Evolutionary conservation across 2,888 invertebrate genomes (phyloP).

Genomic region (Tenthredo amoena): DNA sequence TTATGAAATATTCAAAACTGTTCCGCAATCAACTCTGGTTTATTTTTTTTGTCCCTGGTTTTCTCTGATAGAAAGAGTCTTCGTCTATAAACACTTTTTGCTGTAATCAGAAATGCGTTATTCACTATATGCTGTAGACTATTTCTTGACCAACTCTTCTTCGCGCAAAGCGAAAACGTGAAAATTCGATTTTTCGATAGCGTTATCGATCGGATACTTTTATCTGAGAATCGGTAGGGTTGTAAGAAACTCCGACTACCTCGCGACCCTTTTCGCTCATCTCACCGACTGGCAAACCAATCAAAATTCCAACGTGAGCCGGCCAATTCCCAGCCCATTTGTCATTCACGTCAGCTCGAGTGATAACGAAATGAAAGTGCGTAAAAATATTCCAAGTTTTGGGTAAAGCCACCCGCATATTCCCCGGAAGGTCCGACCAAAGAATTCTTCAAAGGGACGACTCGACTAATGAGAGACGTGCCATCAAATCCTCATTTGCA

Average conservation of each 20-base stretch:
- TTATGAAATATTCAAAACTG: conserved; percentile 46
- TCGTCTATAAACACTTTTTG: not conserved
- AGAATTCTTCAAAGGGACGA: conserved; percentile 46
- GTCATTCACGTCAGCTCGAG: conserved; percentile 41
- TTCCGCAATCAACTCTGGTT: conserved; percentile 23
- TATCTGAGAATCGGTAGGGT: not conserved
- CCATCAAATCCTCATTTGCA: conserved; percentile 63
- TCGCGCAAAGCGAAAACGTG: not conserved
- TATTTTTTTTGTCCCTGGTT: not conserved
- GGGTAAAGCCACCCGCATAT: conserved; percentile 51
- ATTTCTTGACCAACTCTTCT: not conserved
- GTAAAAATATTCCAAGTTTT: conserved; percentile 62
- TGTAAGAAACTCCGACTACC: not conserved
- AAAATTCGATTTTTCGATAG: not conserved
- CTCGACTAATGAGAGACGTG: conserved; percentile 61
- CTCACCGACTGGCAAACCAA: not conserved
- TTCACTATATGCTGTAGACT: no score
- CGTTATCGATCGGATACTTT: not conserved
- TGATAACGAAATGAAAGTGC: conserved; percentile 50
- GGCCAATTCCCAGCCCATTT: conserved; percentile 49
- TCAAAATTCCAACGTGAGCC: conserved; percentile 42
- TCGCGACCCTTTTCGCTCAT: not conserved
- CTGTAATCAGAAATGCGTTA: not conserved
- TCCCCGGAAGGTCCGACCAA: conserved; percentile 16
- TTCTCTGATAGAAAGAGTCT: not conserved